These are phyloP conservation scores for Acheta domesticus DNA, from an alignment of 2,888 invertebrate species.

Conservation along the genomic window DNA sequence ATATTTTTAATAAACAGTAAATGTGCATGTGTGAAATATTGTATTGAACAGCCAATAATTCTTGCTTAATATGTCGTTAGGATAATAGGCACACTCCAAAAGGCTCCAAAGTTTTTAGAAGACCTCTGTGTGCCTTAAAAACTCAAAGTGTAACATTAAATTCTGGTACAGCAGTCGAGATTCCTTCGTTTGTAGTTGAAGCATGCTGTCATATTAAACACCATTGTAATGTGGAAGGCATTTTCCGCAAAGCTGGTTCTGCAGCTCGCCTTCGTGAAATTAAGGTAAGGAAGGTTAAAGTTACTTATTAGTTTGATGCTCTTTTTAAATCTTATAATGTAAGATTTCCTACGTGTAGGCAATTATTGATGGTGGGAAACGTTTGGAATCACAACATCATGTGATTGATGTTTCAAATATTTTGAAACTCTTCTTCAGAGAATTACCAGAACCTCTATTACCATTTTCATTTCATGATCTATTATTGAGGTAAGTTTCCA, in stretches of 20 bases:
- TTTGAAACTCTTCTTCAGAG: constrained; percentile 78
- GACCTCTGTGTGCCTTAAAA: constrained; percentile 53
- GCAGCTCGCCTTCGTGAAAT: constrained; percentile 77
- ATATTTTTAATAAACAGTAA: background rate
- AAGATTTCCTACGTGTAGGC: constrained; percentile 26
- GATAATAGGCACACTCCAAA: constrained; percentile 37
- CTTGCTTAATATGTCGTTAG: constrained; percentile 3
- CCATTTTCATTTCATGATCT: constrained; percentile 70
- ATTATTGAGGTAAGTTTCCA: constrained; percentile 52
- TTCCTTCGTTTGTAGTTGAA: constrained; percentile 70
- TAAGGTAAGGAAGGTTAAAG: constrained; percentile 53
- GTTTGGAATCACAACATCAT: constrained; percentile 53
- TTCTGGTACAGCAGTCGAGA: constrained; percentile 66
- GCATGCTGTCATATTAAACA: constrained; percentile 66
- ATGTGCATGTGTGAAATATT: too few species aligned
- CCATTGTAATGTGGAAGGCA: constrained; percentile 72
- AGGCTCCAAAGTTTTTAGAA: constrained; percentile 53
- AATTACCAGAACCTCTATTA: constrained; percentile 81
- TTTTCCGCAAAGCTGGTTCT: constrained; percentile 87
- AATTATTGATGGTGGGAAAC: constrained; percentile 30
- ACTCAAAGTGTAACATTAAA: constrained; percentile 58
- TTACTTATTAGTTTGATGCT: too few species aligned
- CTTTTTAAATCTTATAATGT: too few species aligned
- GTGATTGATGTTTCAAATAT: constrained; percentile 83
- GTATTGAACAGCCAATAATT: background rate